These are phyloP conservation scores for Lordiphosa clarofinis DNA, from an alignment of 1,140 invertebrate genomes.

Conservation along the genomic window DNA sequence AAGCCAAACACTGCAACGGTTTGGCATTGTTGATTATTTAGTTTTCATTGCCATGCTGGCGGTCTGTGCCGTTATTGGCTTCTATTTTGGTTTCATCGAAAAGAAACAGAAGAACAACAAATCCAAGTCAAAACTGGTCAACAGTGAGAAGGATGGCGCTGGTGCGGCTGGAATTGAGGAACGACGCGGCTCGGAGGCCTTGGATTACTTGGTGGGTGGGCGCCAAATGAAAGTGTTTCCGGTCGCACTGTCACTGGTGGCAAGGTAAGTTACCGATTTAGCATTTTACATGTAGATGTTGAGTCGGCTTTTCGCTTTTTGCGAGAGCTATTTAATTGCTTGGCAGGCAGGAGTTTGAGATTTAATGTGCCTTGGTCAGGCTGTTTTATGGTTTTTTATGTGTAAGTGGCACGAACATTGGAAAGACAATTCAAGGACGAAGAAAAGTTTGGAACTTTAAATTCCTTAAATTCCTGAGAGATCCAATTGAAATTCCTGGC, in stretches of 20 bases:
- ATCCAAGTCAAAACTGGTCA: conserved; percentile 25
- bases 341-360: conserved; percentile 5
- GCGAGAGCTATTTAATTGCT: conserved; percentile 32
- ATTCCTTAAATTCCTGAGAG: too few species aligned
- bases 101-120: conserved; percentile 79
- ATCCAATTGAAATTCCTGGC: too few species aligned
- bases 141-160: conserved; percentile 43
- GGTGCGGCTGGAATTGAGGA: conserved; percentile 80
- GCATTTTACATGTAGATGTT: conserved; percentile 47
- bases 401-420: conserved; percentile 26
- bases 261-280: conserved; percentile 82
- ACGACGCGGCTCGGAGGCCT: conserved; percentile 74
- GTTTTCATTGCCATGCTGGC: conserved; percentile 87
- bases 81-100: conserved; percentile 87
- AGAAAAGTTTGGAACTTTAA: too few species aligned
- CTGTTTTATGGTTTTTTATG: conserved; percentile 11
- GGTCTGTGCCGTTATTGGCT: conserved; percentile 84
- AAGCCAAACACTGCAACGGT: conserved; percentile 82
- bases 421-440: not conserved
- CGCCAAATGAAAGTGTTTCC: conserved; percentile 90
- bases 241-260: conserved; percentile 89
- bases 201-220: conserved; percentile 91
- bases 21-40: conserved; percentile 85
- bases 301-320: conserved; percentile 6
- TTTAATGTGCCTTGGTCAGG: conserved; percentile 11